Percentiles rank a stretch among this genome's conserved stretches.
These are phyloP conservation scores for Meriones psammophilus DNA, from an alignment of 2,797 vertebrate species.

Conservation along the genomic window DNA sequence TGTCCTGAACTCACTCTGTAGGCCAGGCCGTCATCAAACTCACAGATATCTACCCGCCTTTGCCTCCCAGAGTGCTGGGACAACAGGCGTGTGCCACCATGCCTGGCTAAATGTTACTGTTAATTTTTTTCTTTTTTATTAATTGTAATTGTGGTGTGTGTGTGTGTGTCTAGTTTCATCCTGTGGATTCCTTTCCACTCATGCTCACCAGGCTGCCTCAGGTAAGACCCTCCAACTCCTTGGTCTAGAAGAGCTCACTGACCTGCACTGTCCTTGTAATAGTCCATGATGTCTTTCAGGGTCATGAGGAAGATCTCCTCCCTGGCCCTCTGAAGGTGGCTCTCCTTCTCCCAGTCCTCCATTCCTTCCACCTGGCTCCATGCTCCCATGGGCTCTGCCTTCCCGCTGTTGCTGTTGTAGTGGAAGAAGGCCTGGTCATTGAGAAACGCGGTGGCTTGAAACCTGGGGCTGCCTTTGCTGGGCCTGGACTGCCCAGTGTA, in stretches of 20 bases:
- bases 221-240: background rate
- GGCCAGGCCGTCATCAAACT: too few relatives aligned
- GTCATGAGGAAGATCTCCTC: conserved; percentile 73
- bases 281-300: conserved; percentile 70
- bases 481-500: conserved; percentile 64
- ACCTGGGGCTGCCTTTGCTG: conserved; percentile 6
- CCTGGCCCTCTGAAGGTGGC: conserved; percentile 69
- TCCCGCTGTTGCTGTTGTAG: conserved; percentile 63
- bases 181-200: background rate
- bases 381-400: conserved; percentile 9
- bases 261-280: conserved; percentile 72
- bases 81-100: too few relatives aligned
- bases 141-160: background rate
- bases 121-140: background rate
- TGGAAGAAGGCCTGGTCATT: conserved; percentile 75
- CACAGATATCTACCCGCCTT: too few relatives aligned
- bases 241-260: background rate
- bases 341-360: conserved; percentile 76
- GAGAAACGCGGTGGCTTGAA: conserved; percentile 71
- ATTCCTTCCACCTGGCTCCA: conserved; percentile 70
- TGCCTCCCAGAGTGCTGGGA: too few relatives aligned
- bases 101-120: background rate
- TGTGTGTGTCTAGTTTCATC: background rate
- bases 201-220: background rate
- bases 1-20: too few relatives aligned